These are phyloP conservation scores for Colistium nudipinnis DNA, from an alignment of 2,113 vertebrate genomes.

Conservation along the genomic window DNA sequence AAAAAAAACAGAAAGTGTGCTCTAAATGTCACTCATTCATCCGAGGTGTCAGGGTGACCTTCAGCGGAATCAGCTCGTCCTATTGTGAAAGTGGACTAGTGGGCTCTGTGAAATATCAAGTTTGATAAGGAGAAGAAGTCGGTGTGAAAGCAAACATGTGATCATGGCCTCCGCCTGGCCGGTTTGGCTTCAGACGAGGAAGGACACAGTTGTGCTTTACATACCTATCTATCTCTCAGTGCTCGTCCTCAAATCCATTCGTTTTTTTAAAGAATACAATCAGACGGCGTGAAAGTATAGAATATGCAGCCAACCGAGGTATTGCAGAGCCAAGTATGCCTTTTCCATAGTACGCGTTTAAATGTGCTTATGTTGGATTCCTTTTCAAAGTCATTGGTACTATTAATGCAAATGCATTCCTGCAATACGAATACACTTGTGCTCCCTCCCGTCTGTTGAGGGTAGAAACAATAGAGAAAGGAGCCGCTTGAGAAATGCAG, in stretches of 20 bases:
- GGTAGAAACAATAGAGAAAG: not conserved
- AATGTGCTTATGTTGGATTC: not conserved
- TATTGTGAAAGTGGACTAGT: constrained; percentile 76
- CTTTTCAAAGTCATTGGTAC: too few relatives aligned
- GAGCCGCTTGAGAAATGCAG: not conserved
- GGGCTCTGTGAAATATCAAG: constrained; percentile 79
- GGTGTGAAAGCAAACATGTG: constrained; percentile 47
- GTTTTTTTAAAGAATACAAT: not conserved
- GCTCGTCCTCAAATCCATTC: not conserved
- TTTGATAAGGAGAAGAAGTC: constrained; percentile 78
- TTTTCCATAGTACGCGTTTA: not conserved
- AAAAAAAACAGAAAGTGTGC: constrained; percentile 81
- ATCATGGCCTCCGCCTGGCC: constrained; percentile 25
- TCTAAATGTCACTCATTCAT: constrained; percentile 88
- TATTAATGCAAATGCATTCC: too few relatives aligned
- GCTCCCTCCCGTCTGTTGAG: too few relatives aligned
- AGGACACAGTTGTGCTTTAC: not conserved
- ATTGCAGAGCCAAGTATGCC: not conserved
- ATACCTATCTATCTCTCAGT: not conserved
- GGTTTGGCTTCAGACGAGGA: constrained; percentile 33
- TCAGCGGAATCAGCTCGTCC: constrained; percentile 79
- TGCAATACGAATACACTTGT: too few relatives aligned
- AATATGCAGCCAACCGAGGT: not conserved
- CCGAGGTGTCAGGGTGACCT: constrained; percentile 80
- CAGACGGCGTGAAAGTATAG: not conserved